Evolutionary conservation across 2,888 invertebrate genomes (phyloP).

Genomic region (Cheilosia urbana): DNA sequence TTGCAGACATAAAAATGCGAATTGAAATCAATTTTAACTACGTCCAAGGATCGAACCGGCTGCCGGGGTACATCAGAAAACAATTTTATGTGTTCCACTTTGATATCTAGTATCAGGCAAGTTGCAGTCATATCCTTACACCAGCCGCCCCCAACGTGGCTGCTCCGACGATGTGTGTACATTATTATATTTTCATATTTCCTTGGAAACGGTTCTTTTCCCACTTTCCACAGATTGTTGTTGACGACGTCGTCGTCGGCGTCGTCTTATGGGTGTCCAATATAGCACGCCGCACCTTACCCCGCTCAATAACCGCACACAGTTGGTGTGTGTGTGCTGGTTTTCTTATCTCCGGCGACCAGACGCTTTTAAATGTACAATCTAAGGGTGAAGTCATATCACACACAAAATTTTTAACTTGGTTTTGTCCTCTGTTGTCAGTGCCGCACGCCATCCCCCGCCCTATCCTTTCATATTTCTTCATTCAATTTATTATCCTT

Average conservation of each 20-base stretch:
- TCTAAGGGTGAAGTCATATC: constrained; percentile 72
- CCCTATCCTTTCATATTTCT: constrained; percentile 53
- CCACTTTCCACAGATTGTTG: constrained; percentile 34
- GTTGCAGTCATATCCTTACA: constrained; percentile 60
- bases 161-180: constrained; percentile 50
- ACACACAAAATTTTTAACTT: constrained; percentile 71
- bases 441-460: background rate
- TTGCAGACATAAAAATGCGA: constrained; percentile 67
- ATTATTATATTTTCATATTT: constrained; percentile 74
- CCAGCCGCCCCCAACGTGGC: background rate
- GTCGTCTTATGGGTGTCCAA: constrained; percentile 67
- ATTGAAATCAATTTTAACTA: constrained; percentile 48
- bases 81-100: constrained; percentile 74
- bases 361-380: constrained; percentile 82
- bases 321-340: constrained; percentile 41
- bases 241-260: constrained; percentile 24
- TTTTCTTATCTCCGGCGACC: constrained; percentile 83
- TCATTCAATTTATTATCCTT: constrained; percentile 72
- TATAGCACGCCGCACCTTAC: background rate
- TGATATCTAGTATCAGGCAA: constrained; percentile 70
- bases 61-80: constrained; percentile 56
- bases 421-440: constrained; percentile 30
- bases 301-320: background rate
- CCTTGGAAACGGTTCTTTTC: constrained; percentile 39
- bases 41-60: constrained; percentile 1